phyloP scores from a whole-genome alignment of 2,797 vertebrate genomes.

The Bradypodion pumilum region DNA sequence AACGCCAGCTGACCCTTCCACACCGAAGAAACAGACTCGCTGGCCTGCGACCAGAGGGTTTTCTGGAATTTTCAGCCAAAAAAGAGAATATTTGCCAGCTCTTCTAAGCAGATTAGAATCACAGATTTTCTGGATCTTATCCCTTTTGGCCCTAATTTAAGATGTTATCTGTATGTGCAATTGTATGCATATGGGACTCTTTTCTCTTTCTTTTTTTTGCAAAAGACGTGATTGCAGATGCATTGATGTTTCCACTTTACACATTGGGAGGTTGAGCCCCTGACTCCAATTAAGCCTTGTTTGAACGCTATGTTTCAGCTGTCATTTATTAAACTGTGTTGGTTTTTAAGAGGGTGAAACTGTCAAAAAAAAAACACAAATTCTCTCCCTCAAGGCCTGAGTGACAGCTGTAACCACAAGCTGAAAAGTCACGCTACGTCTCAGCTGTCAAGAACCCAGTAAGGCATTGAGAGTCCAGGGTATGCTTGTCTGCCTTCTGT shows the following conservation, averaged over 20 bases:
- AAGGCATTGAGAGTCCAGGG: neutral
- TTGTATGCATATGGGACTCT: no score
- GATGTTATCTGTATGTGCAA: no score
- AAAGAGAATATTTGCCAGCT: no score
- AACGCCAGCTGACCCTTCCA: no score
- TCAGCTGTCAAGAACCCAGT: constrained; percentile 17
- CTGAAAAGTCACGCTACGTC: neutral
- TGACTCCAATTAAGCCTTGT: constrained; percentile 10
- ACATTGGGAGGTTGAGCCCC: neutral
- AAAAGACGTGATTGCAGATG: neutral
- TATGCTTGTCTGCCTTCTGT: constrained; percentile 2
- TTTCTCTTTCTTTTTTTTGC: neutral
- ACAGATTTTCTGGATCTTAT: neutral
- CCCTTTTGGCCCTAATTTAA: neutral
- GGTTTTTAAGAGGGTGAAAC: neutral
- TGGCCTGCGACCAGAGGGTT: no score
- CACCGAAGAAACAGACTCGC: no score
- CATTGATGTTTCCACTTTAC: neutral
- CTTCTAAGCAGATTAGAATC: neutral
- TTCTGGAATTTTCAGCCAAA: no score
- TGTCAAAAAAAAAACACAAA: neutral
- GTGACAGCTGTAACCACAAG: constrained; percentile 29
- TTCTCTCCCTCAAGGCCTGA: neutral
- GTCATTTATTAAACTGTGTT: neutral
- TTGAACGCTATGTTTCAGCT: constrained; percentile 9